These are phyloP conservation scores for Anagyrus pseudococci DNA, from an alignment of 2,888 invertebrate species.

Conservation along the genomic window DNA sequence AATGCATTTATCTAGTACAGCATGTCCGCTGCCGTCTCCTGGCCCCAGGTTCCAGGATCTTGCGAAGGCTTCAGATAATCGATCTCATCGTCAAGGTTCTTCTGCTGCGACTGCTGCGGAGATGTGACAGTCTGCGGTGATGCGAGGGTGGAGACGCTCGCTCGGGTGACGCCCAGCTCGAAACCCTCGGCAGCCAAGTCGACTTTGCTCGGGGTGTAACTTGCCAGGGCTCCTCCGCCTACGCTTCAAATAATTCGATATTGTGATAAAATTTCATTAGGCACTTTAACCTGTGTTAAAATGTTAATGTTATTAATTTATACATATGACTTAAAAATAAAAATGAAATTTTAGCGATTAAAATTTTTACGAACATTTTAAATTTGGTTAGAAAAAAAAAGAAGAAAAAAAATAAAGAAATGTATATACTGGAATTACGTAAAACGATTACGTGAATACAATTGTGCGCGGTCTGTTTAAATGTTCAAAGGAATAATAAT, in stretches of 20 bases:
- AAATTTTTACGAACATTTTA: too few relatives aligned
- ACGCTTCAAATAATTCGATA: constrained; percentile 22
- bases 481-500: too few relatives aligned
- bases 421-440: too few relatives aligned
- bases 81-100: constrained; percentile 47
- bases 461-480: too few relatives aligned
- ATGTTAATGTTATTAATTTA: too few relatives aligned
- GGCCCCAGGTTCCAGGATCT: constrained; percentile 61
- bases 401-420: too few relatives aligned
- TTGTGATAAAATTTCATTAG: neutral
- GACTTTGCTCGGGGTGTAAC: constrained; percentile 84
- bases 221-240: constrained; percentile 67
- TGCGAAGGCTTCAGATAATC: constrained; percentile 61
- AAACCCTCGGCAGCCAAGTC: constrained; percentile 71
- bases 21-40: constrained; percentile 62
- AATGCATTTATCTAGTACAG: constrained; percentile 54
- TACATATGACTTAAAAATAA: too few relatives aligned
- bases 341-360: too few relatives aligned
- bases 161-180: constrained; percentile 80
- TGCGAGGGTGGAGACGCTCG: constrained; percentile 56
- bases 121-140: constrained; percentile 41
- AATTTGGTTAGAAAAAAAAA: too few relatives aligned
- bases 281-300: too few relatives aligned
- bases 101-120: constrained; percentile 18
- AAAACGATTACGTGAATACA: too few relatives aligned